Conservation (phyloP, 1,140 invertebrate genomes). For the roundworm (Caenorhabditis elegans) region DNA sequence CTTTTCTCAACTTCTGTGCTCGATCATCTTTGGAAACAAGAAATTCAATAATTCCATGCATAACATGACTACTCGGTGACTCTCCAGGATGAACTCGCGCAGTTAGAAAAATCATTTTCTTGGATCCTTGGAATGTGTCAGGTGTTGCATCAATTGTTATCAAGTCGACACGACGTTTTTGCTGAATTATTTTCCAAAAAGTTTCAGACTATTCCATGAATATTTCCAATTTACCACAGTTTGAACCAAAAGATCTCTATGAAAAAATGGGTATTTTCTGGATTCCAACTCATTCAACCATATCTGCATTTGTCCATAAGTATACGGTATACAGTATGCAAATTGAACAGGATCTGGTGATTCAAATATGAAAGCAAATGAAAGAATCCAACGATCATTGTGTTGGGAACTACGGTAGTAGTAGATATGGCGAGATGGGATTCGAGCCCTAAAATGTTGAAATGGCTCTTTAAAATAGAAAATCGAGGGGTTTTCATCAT, state of each 20-base stretch:
- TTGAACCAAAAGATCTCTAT: conserved; percentile 74
- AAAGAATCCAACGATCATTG: conserved; percentile 86
- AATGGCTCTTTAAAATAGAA: conserved; percentile 40
- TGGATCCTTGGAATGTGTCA: conserved; percentile 61
- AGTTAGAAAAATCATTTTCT: conserved; percentile 73
- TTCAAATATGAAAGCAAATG: conserved; percentile 90
- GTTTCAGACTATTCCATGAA: not conserved
- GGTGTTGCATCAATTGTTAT: conserved; percentile 82
- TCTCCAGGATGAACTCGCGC: conserved; percentile 84
- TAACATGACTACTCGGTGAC: conserved; percentile 83
- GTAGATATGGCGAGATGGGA: conserved; percentile 83
- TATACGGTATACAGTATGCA: conserved; percentile 86
- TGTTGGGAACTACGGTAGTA: conserved; percentile 89
- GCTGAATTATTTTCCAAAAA: conserved; percentile 72
- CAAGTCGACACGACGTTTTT: conserved; percentile 84
- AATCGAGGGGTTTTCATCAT: not conserved
- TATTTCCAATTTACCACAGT: conserved; percentile 73
- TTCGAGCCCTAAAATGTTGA: conserved; percentile 74
- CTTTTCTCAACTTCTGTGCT: conserved; percentile 74
- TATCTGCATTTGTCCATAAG: conserved; percentile 83
- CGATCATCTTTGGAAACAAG: conserved; percentile 73
- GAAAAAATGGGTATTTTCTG: conserved; percentile 72
- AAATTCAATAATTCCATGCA: conserved; percentile 78
- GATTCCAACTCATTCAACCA: conserved; percentile 79
- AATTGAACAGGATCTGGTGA: conserved; percentile 78